phyloP scores from a whole-genome alignment of 1,140 invertebrate species.

The Drosophila watanabei region DNA sequence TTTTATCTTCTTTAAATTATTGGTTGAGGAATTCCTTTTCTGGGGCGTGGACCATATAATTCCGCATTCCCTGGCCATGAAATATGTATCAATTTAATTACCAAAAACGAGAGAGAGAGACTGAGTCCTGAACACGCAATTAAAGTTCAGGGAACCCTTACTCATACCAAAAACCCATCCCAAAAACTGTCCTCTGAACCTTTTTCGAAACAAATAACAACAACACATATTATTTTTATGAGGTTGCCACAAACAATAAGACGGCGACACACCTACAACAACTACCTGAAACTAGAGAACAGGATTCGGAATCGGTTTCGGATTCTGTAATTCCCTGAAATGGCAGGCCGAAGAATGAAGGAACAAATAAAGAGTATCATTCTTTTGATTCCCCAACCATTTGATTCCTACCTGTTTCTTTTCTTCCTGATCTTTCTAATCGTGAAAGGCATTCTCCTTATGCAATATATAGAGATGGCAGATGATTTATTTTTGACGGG shows the following conservation, averaged over 20 bases:
- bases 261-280: conserved; percentile 54
- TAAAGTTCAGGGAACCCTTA: conserved; percentile 49
- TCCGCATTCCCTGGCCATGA: conserved; percentile 44
- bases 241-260: conserved; percentile 39
- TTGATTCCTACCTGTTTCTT: conserved; percentile 46
- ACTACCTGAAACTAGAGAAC: conserved; percentile 37
- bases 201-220: conserved; percentile 16
- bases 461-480: conserved; percentile 16
- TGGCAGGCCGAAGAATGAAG: conserved; percentile 12
- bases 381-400: conserved; percentile 2
- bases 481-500: conserved; percentile 76
- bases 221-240: conserved; percentile 37
- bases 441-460: conserved; percentile 9
- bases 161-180: conserved; percentile 29
- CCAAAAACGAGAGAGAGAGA: conserved; percentile 2
- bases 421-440: neutral
- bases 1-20: neutral
- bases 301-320: conserved; percentile 48
- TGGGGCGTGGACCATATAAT: conserved; percentile 56
- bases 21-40: conserved; percentile 14
- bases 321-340: conserved; percentile 66
- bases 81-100: conserved; percentile 78
- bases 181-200: conserved; percentile 58
- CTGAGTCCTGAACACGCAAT: conserved; percentile 75
- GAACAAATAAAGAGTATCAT: conserved; percentile 25